phyloP scores from a whole-genome alignment of 2,797 vertebrate genomes.

The Phalanger gymnotis region DNA sequence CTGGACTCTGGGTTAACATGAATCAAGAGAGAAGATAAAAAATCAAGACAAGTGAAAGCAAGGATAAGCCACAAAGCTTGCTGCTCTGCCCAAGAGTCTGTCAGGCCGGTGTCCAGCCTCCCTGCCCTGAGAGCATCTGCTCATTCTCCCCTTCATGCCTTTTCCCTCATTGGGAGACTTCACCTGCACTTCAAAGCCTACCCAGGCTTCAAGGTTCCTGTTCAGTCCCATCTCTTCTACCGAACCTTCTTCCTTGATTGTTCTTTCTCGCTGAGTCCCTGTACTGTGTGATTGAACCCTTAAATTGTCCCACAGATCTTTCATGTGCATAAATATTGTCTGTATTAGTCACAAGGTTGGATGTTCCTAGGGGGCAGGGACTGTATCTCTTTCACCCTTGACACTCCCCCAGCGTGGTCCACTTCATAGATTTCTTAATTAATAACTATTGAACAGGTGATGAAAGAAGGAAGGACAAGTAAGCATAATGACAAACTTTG shows the following conservation, averaged over 20 bases:
- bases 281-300: not conserved
- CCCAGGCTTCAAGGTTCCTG: not conserved
- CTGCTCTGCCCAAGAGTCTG: not conserved
- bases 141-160: not conserved
- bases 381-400: not conserved
- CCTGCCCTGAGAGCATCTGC: not conserved
- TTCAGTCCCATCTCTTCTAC: no score
- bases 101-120: not conserved
- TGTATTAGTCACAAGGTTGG: not conserved
- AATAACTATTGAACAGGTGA: not conserved
- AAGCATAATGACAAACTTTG: not conserved
- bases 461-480: not conserved
- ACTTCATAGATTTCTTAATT: not conserved
- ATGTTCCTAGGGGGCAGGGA: not conserved
- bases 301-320: not conserved
- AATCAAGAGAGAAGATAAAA: not conserved
- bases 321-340: not conserved
- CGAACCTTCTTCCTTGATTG: not conserved
- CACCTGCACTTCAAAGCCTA: not conserved
- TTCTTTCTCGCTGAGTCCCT: not conserved
- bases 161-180: not conserved
- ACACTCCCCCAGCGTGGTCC: not conserved
- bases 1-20: not conserved
- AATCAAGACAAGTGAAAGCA: not conserved
- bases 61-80: not conserved